phyloP scores from a whole-genome alignment of 2,888 invertebrate genomes.

The Sepiola atlantica region DNA sequence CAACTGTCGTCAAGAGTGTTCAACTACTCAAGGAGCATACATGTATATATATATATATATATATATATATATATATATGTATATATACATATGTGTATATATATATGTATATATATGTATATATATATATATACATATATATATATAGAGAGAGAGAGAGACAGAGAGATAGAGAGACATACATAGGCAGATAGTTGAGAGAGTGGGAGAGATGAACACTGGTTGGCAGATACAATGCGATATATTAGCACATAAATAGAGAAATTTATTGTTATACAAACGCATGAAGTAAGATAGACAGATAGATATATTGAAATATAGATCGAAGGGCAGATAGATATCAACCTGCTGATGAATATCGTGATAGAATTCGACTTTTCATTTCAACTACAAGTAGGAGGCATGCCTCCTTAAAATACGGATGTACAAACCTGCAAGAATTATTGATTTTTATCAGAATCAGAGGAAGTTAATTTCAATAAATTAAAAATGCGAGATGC shows the following conservation, averaged over 20 bases:
- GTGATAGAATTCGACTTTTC: background rate
- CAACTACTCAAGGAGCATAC: background rate
- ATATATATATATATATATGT: background rate
- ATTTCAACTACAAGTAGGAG: background rate
- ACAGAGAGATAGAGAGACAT: background rate
- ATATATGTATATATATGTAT: conserved; percentile 32
- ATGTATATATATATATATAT: background rate
- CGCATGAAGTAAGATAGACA: background rate
- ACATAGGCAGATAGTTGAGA: background rate
- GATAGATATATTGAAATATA: background rate
- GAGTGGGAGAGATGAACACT: no score
- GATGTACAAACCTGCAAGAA: background rate
- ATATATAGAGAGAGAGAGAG: background rate
- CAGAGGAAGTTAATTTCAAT: background rate
- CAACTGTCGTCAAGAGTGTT: no score
- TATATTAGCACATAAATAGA: background rate
- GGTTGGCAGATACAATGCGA: no score
- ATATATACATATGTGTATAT: conserved; percentile 9
- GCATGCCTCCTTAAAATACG: background rate
- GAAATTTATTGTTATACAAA: no score
- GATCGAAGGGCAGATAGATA: background rate
- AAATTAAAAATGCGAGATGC: background rate
- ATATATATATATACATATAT: conserved; percentile 11
- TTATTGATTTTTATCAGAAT: background rate
- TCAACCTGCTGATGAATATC: background rate